Conservation (phyloP, 2,888 invertebrate genomes). For the Drosophila formosana region DNA sequence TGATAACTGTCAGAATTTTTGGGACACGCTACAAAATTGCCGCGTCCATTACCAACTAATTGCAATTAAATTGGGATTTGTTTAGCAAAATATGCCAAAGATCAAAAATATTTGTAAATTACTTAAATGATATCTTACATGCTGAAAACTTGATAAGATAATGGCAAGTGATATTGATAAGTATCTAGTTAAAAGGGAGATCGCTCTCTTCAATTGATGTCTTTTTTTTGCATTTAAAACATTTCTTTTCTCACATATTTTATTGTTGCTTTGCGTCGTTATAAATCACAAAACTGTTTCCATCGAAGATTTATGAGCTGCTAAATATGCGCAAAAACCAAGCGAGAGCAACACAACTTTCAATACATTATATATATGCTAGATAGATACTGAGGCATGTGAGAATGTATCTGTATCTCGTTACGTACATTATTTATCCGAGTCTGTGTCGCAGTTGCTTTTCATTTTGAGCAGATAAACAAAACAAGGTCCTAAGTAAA, state of each 20-base stretch:
- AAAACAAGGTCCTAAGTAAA: constrained; percentile 81
- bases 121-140: neutral
- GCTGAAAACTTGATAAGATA: no score
- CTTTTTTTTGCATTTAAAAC: neutral
- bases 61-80: constrained; percentile 50
- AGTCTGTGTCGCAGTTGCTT: constrained; percentile 47
- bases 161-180: no score
- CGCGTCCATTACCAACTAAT: constrained; percentile 32
- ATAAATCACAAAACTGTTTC: constrained; percentile 75
- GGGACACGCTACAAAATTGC: constrained; percentile 39
- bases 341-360: constrained; percentile 14
- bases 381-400: neutral
- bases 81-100: constrained; percentile 24
- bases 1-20: constrained; percentile 71
- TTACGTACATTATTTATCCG: constrained; percentile 8
- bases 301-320: constrained; percentile 83
- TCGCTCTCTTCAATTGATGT: neutral
- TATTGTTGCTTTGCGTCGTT: constrained; percentile 49
- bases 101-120: constrained; percentile 4
- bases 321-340: constrained; percentile 65
- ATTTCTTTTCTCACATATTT: constrained; percentile 10
- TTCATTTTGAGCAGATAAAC: constrained; percentile 63
- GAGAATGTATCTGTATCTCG: constrained; percentile 11
- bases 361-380: constrained; percentile 30
- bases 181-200: no score